Evolutionary conservation across 2,888 invertebrate species (phyloP), one percentile per base, ranked within the genome.

Genomic region (Ferdinandea cuprea): DNA sequence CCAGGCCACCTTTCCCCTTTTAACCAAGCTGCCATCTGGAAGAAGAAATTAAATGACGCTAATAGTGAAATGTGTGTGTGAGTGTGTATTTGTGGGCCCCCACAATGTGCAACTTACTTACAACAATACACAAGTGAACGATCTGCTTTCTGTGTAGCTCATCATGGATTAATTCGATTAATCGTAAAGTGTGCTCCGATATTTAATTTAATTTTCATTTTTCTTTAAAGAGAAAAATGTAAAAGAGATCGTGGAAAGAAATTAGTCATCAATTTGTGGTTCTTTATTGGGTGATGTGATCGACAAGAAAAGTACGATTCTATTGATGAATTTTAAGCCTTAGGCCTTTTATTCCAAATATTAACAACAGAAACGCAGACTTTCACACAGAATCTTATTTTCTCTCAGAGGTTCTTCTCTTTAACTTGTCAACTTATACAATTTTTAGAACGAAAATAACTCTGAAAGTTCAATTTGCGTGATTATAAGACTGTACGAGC

Each of bases 91-190:
- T 25, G 25, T 25, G 44, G 44, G 44, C 61, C 61, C 46, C 46
- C 46, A 61, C 61, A 59, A 58, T n/a, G 42, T 25, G 28, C 40
- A 25, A 13, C 54, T 54, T 0, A 13, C 6, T 6, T 0, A 13
- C 3, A 35, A 15, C 32, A n/a, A 35, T n/a, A 54, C 7, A 25
- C n/a, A 11, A 7, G 42, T n/a, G 3, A 11, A 8, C 7, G 44
- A 28, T 44, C 32, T 21, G 13, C 32, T 46, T 61, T 61, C 13
- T 32, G 61, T 32, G 30, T 44, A 13, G 30, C 13, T 61, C 9
- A 61, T 19, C 9, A 32, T 46, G 19, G 44, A 44, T 59, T 59
- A 44, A 59, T 44, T 42, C 59, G 42, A 44, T 59, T 44, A 61
- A 61, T 61, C 44, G 15, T 7, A 13, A 25, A 58, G 25, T 44